Percentiles rank a stretch among this genome's conserved stretches.
phyloP scores from a whole-genome alignment of 2,113 vertebrate genomes.

The Phoenicopterus ruber region DNA sequence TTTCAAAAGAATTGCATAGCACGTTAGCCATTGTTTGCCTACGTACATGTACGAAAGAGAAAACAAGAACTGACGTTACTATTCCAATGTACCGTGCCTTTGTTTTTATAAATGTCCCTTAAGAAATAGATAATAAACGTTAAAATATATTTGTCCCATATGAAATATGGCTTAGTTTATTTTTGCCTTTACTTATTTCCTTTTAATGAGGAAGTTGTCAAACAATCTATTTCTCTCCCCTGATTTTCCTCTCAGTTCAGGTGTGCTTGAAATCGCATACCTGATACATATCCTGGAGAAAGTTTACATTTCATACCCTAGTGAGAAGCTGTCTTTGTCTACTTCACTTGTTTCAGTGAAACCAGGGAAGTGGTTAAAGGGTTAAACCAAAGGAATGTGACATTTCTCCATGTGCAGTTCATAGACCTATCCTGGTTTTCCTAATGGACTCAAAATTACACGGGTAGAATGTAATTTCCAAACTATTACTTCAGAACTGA shows the following conservation, averaged over 20 bases:
- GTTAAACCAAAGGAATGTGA: conserved; percentile 73
- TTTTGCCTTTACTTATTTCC: neutral
- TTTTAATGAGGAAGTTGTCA: neutral
- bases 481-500: neutral
- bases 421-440: conserved; percentile 61
- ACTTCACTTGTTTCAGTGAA: neutral
- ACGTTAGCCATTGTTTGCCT: neutral
- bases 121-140: neutral
- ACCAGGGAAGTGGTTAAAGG: conserved; percentile 16
- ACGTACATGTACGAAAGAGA: neutral
- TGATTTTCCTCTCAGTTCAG: neutral
- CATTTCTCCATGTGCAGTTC: conserved; percentile 71
- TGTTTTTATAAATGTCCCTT: neutral
- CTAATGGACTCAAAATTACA: conserved; percentile 58
- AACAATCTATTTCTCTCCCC: neutral
- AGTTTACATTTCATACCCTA: neutral
- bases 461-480: conserved; percentile 38
- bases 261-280: neutral
- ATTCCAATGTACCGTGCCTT: neutral
- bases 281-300: neutral
- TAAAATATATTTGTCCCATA: neutral
- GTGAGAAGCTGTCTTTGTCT: conserved; percentile 38
- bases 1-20: neutral
- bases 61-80: neutral
- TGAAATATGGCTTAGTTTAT: neutral